Evolutionary conservation across 2,113 vertebrate species (phyloP), one percentile per base, ranked within the genome.

Genomic region (Laticauda laticaudata): DNA sequence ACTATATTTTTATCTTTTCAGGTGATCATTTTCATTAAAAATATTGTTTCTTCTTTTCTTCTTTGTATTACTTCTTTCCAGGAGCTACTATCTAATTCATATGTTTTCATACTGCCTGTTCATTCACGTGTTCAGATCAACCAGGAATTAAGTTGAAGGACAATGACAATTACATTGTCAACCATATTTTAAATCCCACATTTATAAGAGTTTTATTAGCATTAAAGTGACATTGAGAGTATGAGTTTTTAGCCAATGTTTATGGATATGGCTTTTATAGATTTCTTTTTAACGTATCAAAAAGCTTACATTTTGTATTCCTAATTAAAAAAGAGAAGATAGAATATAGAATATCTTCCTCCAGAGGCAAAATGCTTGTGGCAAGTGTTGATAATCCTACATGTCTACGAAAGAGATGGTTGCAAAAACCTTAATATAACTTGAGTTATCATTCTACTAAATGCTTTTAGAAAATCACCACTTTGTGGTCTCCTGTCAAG

Each of bases 331-430:
- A 87, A 95, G 94, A 94, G 92, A 94, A 94, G 54, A 57, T 81
- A 94, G 93, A 93, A 91, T 90, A 87, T 90, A 91, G 93, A 59
- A 23, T 92, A 45, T 93, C 10, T 93, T 92, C 94, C 94, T 96
- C 93, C 91, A 43, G 53, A 87, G 94, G 86, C 91, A 95, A 88
- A 95, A 95, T 91, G 96, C 95, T 93, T 94, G 92, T 96, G 95
- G 95, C 95, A 95, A 53, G 8, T 91, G 75, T 94, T 94, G 91
- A 34, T 91, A 86, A 90, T 87, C 23, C 86, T 96, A 93, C 93
- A 92, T 93, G 86, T 96, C 92, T 55, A 92, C 91, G 93, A 92
- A 69, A 96, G 92, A 51, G 90, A 29, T 93, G 94, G 91, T 92
- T 95, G 94, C 95, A 95, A 95, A 95, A 95, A 93, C 56, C 23